These are phyloP conservation scores for Platyscelio sp. DNA, from an alignment of 2,888 invertebrate genomes.

Conservation along the genomic window DNA sequence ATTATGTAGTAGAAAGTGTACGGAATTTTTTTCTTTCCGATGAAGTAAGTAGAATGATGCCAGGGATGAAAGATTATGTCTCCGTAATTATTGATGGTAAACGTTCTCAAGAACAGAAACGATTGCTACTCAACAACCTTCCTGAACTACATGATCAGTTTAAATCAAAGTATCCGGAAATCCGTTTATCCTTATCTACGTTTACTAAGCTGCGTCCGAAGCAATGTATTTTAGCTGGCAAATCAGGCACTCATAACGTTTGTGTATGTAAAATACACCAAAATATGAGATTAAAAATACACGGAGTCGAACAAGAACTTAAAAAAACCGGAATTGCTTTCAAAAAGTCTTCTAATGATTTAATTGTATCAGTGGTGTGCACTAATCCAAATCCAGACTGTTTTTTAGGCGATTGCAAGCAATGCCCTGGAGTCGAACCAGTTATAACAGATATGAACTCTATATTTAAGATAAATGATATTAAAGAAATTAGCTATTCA, in stretches of 20 bases:
- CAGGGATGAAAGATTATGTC: conserved; percentile 37
- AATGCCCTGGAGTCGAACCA: neutral
- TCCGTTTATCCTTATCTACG: neutral
- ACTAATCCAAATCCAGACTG: neutral
- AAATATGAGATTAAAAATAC: conserved; percentile 10
- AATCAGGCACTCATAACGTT: conserved; percentile 24
- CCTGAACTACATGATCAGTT: conserved; percentile 29
- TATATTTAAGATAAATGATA: neutral
- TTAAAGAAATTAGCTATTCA: conserved; percentile 15
- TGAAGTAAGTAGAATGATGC: conserved; percentile 30
- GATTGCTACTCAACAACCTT: conserved; percentile 5
- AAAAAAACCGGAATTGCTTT: neutral
- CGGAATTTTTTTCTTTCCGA: conserved; percentile 32
- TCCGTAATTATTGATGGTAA: conserved; percentile 29
- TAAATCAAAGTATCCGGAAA: conserved; percentile 2
- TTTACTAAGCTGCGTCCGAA: conserved; percentile 13
- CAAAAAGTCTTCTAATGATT: conserved; percentile 10
- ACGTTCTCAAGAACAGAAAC: conserved; percentile 16
- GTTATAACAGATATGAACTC: neutral
- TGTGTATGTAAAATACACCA: conserved; percentile 38
- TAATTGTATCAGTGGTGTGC: neutral
- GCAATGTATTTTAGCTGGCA: conserved; percentile 19
- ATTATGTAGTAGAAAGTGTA: neutral
- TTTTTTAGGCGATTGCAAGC: neutral
- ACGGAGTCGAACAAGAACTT: neutral